Evolutionary conservation across 1,140 invertebrate species (phyloP).

Genomic region (Reticulitermes speratus): DNA sequence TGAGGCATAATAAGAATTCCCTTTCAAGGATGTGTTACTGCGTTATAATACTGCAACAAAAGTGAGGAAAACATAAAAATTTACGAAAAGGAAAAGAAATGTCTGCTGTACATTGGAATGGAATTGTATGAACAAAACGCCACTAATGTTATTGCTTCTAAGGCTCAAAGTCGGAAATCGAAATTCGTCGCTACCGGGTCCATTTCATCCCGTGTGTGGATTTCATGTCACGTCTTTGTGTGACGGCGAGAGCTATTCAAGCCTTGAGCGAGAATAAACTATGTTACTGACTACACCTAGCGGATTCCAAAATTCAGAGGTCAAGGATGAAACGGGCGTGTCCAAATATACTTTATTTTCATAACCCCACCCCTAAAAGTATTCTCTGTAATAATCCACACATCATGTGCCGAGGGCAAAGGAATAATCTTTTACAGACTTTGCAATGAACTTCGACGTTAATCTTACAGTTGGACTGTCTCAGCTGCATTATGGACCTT

Average conservation of each 20-base stretch:
- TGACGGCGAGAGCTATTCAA: background rate
- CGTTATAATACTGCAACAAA: background rate
- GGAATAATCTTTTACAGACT: too few species aligned
- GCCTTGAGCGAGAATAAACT: background rate
- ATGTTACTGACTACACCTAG: background rate
- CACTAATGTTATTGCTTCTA: background rate
- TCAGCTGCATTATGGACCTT: too few species aligned
- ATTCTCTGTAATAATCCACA: too few species aligned
- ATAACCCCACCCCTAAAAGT: too few species aligned
- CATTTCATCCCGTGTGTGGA: background rate
- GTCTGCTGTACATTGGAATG: background rate
- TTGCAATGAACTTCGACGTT: too few species aligned
- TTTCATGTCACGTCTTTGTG: background rate
- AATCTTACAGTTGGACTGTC: too few species aligned
- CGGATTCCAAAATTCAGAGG: background rate
- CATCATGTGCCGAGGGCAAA: too few species aligned
- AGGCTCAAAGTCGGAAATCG: background rate
- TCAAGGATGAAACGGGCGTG: background rate
- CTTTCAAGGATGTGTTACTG: background rate
- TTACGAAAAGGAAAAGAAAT: background rate
- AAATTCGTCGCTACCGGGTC: background rate
- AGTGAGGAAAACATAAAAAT: background rate
- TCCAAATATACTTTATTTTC: too few species aligned
- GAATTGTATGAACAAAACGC: background rate
- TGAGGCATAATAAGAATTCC: background rate